phyloP scores from a whole-genome alignment of 2,113 vertebrate species.

The Marmota monax region DNA sequence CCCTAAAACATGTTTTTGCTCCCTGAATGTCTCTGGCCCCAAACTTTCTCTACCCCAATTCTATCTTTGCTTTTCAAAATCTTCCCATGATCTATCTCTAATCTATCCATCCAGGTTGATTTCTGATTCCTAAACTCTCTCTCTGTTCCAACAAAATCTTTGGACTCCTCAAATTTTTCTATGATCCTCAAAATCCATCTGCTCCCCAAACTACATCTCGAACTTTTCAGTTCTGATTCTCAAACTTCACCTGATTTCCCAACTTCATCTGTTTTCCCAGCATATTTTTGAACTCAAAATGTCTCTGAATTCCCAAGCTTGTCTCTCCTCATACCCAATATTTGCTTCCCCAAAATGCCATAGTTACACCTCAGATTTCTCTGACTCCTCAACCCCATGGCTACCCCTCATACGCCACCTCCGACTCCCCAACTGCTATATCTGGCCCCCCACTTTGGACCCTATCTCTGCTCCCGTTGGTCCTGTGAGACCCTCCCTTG shows the following conservation, averaged over 20 bases:
- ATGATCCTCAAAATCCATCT: background rate
- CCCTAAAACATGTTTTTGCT: background rate
- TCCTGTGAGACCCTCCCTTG: constrained; percentile 17
- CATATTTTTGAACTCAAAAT: constrained; percentile 40
- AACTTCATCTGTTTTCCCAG: constrained; percentile 44
- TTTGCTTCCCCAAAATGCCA: constrained; percentile 44
- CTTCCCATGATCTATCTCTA: background rate
- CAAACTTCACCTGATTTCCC: constrained; percentile 27
- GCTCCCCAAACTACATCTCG: background rate
- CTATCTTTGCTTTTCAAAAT: constrained; percentile 25
- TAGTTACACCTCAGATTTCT: background rate
- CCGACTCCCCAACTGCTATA: background rate
- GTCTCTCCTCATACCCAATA: background rate
- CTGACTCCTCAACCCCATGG: background rate
- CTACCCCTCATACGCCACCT: background rate
- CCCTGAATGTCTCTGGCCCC: background rate
- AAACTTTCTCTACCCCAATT: background rate
- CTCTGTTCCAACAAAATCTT: background rate
- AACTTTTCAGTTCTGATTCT: background rate
- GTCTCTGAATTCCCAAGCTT: background rate
- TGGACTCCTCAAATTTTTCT: background rate
- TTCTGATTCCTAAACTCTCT: background rate
- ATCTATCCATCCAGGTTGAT: background rate
- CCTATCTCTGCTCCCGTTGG: background rate
- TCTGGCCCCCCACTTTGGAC: background rate